Base-by-base conservation (phyloP, 2,797 vertebrate genomes). In the Podarcis siculus region DNA sequence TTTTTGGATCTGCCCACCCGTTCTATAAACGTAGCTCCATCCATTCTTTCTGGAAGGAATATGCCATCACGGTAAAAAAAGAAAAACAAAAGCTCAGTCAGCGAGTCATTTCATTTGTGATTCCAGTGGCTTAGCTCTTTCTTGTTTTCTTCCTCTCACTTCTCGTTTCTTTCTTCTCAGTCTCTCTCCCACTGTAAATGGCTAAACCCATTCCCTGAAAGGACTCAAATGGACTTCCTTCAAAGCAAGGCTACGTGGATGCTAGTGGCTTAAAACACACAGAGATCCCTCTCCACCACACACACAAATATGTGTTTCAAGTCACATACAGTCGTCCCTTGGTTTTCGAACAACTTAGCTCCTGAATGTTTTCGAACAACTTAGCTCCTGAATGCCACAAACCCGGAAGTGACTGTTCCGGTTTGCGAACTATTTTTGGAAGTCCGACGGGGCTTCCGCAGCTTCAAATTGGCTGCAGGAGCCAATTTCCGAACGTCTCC, bases 331-430 rank as follows among this genome's bases (percentile, higher is more conserved):
- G 12, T 13, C 49, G 12, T 49, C 13, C 49, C 49, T 55, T 55
- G 49, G 49, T 55, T 55, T 55, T 55, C 49, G 0, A 55, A 55
- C 49, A 55, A 55, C 49, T 55, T 55, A 55, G 49, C n/a, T n/a
- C n/a, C n/a, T n/a, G n/a, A n/a, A n/a, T n/a, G n/a, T 15, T 55
- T 55, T 15, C 3, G 3, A 55, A 55, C 0, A 1, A 15, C 15
- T 55, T 55, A 13, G 49, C 49, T 55, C 49, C 49, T 55, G 13
- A 55, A 55, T 1, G 13, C 49, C 13, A 15, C 49, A 55, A 55
- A 55, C 49, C 49, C 3, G 12, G 49, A 49, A 49, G 49, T 49
- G 49, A 49, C 49, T 49, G 49, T 49, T 55, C 49, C 3, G 49
- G 49, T 55, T 55, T 55, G 49, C 3, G 3, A 55, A 55, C 49